phyloP scores from a whole-genome alignment of 2,888 invertebrate species.

The Dioctria linearis region DNA sequence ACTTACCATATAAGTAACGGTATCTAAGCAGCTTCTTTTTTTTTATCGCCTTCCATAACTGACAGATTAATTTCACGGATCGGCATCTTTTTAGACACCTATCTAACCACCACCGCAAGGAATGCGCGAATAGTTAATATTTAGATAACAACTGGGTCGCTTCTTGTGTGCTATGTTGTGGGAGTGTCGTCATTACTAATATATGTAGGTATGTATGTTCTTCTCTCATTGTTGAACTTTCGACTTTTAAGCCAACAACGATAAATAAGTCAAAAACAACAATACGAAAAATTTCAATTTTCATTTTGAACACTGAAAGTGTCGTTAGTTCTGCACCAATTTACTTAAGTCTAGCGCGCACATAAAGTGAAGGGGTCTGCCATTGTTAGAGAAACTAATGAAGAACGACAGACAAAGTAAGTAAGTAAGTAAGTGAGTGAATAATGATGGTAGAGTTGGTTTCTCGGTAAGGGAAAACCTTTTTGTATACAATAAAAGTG shows the following conservation, averaged over 20 bases:
- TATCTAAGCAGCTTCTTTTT: neutral
- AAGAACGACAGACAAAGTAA: neutral
- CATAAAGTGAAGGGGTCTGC: neutral
- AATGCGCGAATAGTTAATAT: neutral
- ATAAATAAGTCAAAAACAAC: neutral
- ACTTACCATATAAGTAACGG: conserved; percentile 27
- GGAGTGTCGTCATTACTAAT: neutral
- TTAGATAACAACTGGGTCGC: conserved; percentile 11
- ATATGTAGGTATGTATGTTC: neutral
- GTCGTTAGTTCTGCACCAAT: conserved; percentile 39
- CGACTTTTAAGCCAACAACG: neutral
- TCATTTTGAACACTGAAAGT: conserved; percentile 7
- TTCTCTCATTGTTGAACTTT: neutral
- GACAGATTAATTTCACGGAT: conserved; percentile 39
- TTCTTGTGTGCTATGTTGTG: conserved; percentile 36
- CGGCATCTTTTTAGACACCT: neutral
- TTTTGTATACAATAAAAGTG: neutral
- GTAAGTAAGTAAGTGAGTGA: no score
- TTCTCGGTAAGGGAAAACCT: neutral
- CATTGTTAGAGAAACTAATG: conserved; percentile 20
- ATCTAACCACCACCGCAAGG: neutral
- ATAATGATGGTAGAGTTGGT: neutral
- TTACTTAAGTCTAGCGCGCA: neutral
- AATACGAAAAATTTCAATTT: conserved; percentile 6
- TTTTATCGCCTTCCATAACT: conserved; percentile 9